These are phyloP conservation scores for Macrotus californicus DNA, from an alignment of 2,113 vertebrate species.

Conservation along the genomic window DNA sequence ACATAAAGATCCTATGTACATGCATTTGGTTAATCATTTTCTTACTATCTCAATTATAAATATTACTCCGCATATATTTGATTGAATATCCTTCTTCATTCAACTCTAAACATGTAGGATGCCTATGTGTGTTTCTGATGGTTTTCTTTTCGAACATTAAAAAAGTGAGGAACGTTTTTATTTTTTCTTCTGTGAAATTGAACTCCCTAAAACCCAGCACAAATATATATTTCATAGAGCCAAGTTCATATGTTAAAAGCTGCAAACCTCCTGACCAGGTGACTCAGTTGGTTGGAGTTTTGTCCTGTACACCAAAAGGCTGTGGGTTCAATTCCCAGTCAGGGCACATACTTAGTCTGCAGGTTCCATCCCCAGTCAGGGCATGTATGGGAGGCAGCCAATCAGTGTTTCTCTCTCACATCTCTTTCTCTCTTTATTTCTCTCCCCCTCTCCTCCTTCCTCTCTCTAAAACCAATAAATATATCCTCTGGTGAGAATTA, in stretches of 20 bases:
- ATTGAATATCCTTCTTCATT: slow-evolving; percentile 56
- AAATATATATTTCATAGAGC: slow-evolving; percentile 17
- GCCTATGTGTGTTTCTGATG: slow-evolving; percentile 10
- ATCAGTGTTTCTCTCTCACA: too few species aligned
- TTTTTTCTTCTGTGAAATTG: slow-evolving; percentile 45
- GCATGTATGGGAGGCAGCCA: too few species aligned
- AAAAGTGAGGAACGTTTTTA: slow-evolving; percentile 1
- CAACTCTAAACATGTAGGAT: background rate
- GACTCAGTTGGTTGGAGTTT: too few species aligned
- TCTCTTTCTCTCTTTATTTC: too few species aligned
- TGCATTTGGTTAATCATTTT: slow-evolving; percentile 48
- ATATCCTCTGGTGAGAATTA: too few species aligned
- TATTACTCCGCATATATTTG: background rate
- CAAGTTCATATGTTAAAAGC: slow-evolving; percentile 27
- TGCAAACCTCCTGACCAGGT: background rate
- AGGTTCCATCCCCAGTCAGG: too few species aligned
- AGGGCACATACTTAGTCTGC: too few species aligned
- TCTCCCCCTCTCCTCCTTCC: too few species aligned
- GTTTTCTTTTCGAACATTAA: slow-evolving; percentile 15
- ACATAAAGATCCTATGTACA: slow-evolving; percentile 34
- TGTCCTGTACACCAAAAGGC: too few species aligned
- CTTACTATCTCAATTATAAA: slow-evolving; percentile 52
- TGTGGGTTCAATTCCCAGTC: too few species aligned
- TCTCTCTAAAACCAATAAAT: too few species aligned
- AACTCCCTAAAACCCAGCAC: slow-evolving; percentile 28